Evolutionary conservation across 2,797 vertebrate species (phyloP).

Genomic region (Galago senegalensis): DNA sequence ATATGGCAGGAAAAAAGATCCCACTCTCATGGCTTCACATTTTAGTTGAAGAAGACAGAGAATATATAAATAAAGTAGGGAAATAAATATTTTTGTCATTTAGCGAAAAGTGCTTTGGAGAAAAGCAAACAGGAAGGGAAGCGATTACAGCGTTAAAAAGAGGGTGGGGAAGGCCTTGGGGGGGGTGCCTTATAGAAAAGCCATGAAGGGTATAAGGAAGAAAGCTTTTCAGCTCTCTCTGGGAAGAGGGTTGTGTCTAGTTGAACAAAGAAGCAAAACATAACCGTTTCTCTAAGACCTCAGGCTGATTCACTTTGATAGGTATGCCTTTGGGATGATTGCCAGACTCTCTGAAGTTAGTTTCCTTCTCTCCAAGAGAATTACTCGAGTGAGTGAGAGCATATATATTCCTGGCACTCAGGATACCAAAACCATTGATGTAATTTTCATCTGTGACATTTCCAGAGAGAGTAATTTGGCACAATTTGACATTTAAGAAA

Average conservation of each 20-base stretch:
- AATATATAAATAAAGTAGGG: not conserved
- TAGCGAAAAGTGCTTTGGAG: not conserved
- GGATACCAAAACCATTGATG: not conserved
- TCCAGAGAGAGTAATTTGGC: not conserved
- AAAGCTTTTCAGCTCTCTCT: not conserved
- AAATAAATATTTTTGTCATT: not conserved
- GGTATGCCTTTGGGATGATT: not conserved
- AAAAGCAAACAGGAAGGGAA: not conserved
- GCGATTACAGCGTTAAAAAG: not conserved
- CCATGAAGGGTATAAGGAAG: not conserved
- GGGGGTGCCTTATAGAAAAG: not conserved
- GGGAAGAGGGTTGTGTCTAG: not conserved
- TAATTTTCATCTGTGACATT: slow-evolving; percentile 28
- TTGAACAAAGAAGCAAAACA: not conserved
- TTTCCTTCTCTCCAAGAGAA: not conserved
- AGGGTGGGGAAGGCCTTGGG: not conserved
- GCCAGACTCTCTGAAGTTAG: not conserved
- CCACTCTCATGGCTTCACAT: not conserved
- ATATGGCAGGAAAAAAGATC: not conserved
- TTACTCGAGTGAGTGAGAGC: not conserved
- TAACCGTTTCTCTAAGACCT: not conserved
- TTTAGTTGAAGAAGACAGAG: not conserved
- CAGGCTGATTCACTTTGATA: not conserved
- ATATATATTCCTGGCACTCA: not conserved
- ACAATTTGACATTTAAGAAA: slow-evolving; percentile 36